phyloP scores from a whole-genome alignment of 2,888 invertebrate genomes.

The Dasypogon diadema region DNA sequence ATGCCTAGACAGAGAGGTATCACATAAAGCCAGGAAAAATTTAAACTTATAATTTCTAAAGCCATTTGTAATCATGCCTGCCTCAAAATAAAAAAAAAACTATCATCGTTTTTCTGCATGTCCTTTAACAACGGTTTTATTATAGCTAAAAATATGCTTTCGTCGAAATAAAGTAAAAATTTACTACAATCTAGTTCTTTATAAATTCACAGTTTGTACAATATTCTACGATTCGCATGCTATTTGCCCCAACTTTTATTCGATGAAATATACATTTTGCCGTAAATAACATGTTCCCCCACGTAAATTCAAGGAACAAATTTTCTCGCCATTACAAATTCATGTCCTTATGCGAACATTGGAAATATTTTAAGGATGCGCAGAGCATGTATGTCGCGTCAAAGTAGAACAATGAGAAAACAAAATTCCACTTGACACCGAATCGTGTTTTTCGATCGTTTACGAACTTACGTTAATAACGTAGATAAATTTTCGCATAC shows the following conservation, averaged over 20 bases:
- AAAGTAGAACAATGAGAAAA: conserved; percentile 14
- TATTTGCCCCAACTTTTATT: neutral
- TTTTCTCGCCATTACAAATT: conserved; percentile 47
- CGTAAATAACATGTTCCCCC: neutral
- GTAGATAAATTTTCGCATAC: conserved; percentile 1
- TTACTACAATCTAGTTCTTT: too few relatives aligned
- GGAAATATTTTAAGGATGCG: conserved; percentile 1
- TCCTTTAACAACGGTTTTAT: too few relatives aligned
- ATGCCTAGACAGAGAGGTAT: too few relatives aligned
- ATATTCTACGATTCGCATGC: neutral
- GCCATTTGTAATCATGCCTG: too few relatives aligned
- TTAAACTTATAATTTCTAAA: too few relatives aligned
- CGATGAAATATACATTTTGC: neutral
- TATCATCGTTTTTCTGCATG: too few relatives aligned
- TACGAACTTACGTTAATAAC: conserved; percentile 16
- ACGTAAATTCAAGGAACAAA: conserved; percentile 12
- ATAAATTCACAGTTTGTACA: neutral
- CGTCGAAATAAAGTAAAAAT: too few relatives aligned
- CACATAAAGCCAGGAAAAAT: too few relatives aligned
- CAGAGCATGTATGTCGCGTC: conserved; percentile 21
- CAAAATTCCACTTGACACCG: conserved; percentile 42
- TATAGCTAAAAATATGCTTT: too few relatives aligned
- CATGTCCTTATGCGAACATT: conserved; percentile 29
- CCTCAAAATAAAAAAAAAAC: too few relatives aligned
- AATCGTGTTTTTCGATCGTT: conserved; percentile 33